phyloP scores from a whole-genome alignment of 2,888 invertebrate species.

The Melanostoma scalare region DNA sequence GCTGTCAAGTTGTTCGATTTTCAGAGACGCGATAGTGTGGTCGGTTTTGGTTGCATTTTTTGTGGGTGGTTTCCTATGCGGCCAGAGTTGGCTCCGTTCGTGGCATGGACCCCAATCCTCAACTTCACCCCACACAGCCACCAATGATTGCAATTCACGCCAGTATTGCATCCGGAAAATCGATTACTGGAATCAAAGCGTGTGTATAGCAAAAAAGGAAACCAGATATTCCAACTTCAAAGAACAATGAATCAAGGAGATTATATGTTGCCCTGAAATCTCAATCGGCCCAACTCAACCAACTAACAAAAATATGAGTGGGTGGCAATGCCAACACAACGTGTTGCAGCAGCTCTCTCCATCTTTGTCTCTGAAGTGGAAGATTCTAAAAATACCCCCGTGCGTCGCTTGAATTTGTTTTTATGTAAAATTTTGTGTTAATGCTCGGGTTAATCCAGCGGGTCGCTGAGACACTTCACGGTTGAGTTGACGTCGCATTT shows the following conservation, averaged over 20 bases:
- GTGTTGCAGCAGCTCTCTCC: conserved; percentile 1
- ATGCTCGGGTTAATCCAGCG: conserved; percentile 67
- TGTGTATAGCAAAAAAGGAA: conserved; percentile 8
- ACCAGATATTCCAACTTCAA: neutral
- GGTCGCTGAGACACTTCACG: conserved; percentile 62
- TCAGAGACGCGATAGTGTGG: conserved; percentile 62
- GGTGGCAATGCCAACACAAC: neutral
- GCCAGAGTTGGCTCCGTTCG: conserved; percentile 55
- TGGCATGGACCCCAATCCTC: neutral
- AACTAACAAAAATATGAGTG: neutral
- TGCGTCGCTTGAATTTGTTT: conserved; percentile 1
- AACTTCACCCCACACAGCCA: conserved; percentile 9
- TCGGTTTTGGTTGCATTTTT: conserved; percentile 69
- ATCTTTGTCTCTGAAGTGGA: conserved; percentile 1
- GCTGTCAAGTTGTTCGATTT: conserved; percentile 40
- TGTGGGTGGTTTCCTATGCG: conserved; percentile 64
- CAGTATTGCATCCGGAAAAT: conserved; percentile 53
- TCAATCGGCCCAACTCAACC: conserved; percentile 38
- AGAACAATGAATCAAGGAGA: conserved; percentile 60
- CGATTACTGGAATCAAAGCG: conserved; percentile 64
- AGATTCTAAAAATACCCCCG: conserved; percentile 57
- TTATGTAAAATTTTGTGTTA: conserved; percentile 56
- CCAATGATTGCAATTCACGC: conserved; percentile 64
- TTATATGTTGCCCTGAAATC: conserved; percentile 36
- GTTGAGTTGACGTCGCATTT: conserved; percentile 62